Percentiles rank a stretch among this genome's conserved stretches.
These are phyloP conservation scores for Megastigmus dorsalis DNA, from an alignment of 2,888 invertebrate species.

Conservation along the genomic window DNA sequence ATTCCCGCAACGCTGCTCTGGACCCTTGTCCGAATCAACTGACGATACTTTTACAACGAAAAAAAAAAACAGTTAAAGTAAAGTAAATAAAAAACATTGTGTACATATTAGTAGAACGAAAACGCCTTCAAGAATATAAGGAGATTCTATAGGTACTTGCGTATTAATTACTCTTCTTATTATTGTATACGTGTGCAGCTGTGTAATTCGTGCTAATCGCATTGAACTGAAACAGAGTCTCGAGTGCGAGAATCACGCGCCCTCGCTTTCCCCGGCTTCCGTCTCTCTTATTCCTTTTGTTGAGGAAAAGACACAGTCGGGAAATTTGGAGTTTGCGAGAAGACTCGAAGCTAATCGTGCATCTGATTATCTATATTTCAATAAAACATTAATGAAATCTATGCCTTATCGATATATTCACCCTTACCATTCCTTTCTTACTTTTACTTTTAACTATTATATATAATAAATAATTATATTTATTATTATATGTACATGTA, in stretches of 20 bases:
- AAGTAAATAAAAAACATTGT: constrained; percentile 6
- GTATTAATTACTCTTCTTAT: constrained; percentile 1
- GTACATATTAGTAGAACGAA: constrained; percentile 28
- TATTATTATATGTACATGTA: too few species aligned
- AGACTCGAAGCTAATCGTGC: constrained; percentile 45
- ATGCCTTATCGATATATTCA: constrained; percentile 16
- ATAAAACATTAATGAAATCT: constrained; percentile 50
- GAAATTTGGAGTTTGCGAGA: not conserved
- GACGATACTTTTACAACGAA: constrained; percentile 27
- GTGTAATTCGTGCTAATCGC: constrained; percentile 19
- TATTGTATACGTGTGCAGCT: constrained; percentile 1
- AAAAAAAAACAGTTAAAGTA: too few species aligned
- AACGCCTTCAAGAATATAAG: not conserved
- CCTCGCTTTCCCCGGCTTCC: not conserved
- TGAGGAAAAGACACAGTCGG: constrained; percentile 4
- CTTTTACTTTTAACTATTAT: not conserved
- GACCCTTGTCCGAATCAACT: constrained; percentile 67
- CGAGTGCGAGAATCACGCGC: not conserved
- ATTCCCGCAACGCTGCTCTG: constrained; percentile 70
- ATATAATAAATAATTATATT: too few species aligned
- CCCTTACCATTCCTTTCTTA: constrained; percentile 14
- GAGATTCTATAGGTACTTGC: constrained; percentile 10
- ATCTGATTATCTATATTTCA: constrained; percentile 49
- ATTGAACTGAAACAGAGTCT: constrained; percentile 10
- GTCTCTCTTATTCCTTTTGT: not conserved